These are phyloP conservation scores for Dreissena rostriformis DNA, from an alignment of 1,140 invertebrate genomes.

Conservation along the genomic window DNA sequence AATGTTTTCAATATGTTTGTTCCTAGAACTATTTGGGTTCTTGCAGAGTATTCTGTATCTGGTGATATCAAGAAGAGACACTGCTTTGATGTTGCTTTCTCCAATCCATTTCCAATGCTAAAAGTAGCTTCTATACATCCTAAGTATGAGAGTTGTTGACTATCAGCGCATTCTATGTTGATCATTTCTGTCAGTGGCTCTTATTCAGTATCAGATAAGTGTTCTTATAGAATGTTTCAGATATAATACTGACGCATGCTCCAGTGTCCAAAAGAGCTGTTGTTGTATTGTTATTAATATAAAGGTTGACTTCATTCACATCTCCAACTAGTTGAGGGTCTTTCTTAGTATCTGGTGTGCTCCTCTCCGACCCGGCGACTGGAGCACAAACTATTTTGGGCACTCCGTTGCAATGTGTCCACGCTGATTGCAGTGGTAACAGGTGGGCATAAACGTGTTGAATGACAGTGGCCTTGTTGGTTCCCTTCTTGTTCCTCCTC, in stretches of 20 bases:
- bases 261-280: too few species aligned
- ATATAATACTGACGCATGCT: too few species aligned
- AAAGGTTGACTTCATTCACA: too few species aligned
- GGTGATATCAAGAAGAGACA: not conserved
- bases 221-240: too few species aligned
- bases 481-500: not conserved
- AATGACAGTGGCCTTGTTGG: not conserved
- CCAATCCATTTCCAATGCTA: not conserved
- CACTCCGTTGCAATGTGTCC: slow-evolving; percentile 12
- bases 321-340: not conserved
- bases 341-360: not conserved
- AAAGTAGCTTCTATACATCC: not conserved
- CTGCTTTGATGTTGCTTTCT: not conserved
- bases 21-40: not conserved
- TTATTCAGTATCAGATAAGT: too few species aligned
- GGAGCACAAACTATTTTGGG: slow-evolving; percentile 25
- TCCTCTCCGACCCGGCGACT: not conserved
- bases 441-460: not conserved
- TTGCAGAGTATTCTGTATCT: not conserved
- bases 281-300: too few species aligned
- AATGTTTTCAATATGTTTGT: slow-evolving; percentile 15
- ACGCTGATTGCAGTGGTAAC: slow-evolving; percentile 7
- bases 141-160: not conserved
- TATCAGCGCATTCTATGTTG: not conserved
- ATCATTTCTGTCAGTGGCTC: too few species aligned